phyloP scores from a whole-genome alignment of 2,113 vertebrate species.

The Caretta caretta region DNA sequence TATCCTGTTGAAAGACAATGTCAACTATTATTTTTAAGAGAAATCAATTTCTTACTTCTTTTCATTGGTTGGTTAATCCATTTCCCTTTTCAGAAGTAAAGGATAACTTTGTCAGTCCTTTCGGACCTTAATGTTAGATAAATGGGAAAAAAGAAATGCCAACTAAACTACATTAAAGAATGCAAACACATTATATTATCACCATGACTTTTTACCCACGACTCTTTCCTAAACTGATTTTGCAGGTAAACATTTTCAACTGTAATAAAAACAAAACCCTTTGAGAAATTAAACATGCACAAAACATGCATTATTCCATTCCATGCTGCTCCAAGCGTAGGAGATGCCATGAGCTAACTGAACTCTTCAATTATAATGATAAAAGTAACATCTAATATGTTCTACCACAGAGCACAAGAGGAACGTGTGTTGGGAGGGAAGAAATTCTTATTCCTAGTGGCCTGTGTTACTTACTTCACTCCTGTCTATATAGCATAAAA shows the following conservation, averaged over 20 bases:
- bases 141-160: neutral
- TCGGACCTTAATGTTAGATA: neutral
- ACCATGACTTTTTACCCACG: neutral
- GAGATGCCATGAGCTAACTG: neutral
- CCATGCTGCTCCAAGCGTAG: neutral
- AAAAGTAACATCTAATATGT: neutral
- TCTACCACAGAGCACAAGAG: neutral
- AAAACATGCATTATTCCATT: neutral
- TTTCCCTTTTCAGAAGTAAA: slow-evolving; percentile 1
- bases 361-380: neutral
- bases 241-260: slow-evolving; percentile 26
- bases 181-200: neutral
- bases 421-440: neutral
- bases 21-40: neutral
- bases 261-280: slow-evolving; percentile 21
- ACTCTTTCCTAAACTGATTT: slow-evolving; percentile 42
- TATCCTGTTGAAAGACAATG: neutral
- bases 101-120: slow-evolving; percentile 3
- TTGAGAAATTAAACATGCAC: slow-evolving; percentile 17
- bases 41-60: neutral
- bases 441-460: neutral
- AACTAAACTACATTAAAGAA: slow-evolving; percentile 37
- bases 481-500: neutral
- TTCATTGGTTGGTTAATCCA: slow-evolving; percentile 26
- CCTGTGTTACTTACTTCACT: neutral